These are phyloP conservation scores for Xestia sexstrigata DNA, from an alignment of 2,888 invertebrate genomes.

Conservation along the genomic window DNA sequence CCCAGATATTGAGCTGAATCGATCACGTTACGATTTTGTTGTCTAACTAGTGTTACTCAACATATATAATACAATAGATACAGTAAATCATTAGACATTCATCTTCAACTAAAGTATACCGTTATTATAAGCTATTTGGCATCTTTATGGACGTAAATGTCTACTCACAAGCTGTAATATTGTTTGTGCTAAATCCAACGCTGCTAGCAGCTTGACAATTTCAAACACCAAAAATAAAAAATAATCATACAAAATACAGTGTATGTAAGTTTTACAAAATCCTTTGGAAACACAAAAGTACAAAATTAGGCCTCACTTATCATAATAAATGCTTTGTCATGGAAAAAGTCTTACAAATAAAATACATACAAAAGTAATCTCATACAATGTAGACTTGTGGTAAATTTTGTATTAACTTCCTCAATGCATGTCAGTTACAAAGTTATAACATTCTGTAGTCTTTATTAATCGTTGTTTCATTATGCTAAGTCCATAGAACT, in stretches of 20 bases:
- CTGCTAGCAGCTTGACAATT: conserved; percentile 66
- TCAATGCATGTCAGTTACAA: conserved; percentile 64
- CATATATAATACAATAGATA: conserved; percentile 72
- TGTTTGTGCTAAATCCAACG: conserved; percentile 78
- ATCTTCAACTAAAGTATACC: conserved; percentile 75
- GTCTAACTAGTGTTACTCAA: conserved; percentile 72
- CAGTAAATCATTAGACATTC: conserved; percentile 71
- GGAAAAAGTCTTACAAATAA: conserved; percentile 84
- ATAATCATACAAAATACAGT: conserved; percentile 72
- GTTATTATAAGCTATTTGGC: conserved; percentile 89
- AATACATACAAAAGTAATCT: conserved; percentile 79
- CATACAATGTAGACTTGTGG: conserved; percentile 68
- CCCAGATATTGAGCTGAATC: conserved; percentile 80
- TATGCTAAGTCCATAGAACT: conserved; percentile 77
- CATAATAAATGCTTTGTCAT: conserved; percentile 88
- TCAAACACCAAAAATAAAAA: conserved; percentile 68
- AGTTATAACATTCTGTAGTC: conserved; percentile 78
- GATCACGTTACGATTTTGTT: conserved; percentile 70
- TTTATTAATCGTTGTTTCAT: conserved; percentile 87
- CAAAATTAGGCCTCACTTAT: conserved; percentile 88
- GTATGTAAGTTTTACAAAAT: conserved; percentile 69
- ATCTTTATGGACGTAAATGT: conserved; percentile 88
- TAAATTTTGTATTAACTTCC: conserved; percentile 68
- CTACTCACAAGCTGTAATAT: conserved; percentile 78
- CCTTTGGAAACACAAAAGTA: conserved; percentile 74